Evolutionary conservation across 2,797 vertebrate genomes (phyloP).

Genomic region (Echeneis naucrates): DNA sequence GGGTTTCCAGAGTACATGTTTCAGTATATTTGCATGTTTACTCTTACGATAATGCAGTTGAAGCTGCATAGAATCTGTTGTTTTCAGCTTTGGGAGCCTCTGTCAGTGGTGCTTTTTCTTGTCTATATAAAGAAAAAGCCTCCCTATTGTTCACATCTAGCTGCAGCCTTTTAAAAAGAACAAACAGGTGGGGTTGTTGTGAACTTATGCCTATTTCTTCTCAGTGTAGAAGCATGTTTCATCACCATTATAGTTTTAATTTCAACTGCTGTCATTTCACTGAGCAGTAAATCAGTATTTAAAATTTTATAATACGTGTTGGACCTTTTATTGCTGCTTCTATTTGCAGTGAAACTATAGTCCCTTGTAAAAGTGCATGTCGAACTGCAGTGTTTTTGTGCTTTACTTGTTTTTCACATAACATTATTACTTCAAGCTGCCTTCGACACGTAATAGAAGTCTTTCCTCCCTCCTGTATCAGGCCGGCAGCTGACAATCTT

Average conservation of each 20-base stretch:
- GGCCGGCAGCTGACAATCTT: conserved; percentile 99
- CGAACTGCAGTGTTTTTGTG: conserved; percentile 4
- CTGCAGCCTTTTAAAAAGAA: conserved; percentile 35
- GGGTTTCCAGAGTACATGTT: conserved; percentile 31
- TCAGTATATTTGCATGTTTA: conserved; percentile 37
- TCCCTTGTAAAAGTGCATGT: conserved; percentile 15
- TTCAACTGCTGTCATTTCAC: conserved; percentile 22
- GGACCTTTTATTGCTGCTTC: conserved; percentile 15
- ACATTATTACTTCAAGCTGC: neutral
- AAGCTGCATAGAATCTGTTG: conserved; percentile 33
- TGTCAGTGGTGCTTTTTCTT: conserved; percentile 38
- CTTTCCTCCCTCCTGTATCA: conserved; percentile 61
- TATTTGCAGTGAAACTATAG: neutral
- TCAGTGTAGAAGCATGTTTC: conserved; percentile 36
- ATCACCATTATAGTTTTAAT: conserved; percentile 17
- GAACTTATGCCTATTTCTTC: conserved; percentile 15
- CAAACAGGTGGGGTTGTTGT: conserved; percentile 13
- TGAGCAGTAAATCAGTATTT: conserved; percentile 20
- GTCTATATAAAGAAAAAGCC: conserved; percentile 21
- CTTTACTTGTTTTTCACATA: neutral
- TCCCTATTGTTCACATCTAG: conserved; percentile 17
- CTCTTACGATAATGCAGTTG: conserved; percentile 27
- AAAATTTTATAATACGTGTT: conserved; percentile 12
- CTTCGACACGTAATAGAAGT: neutral
- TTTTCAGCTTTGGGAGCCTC: conserved; percentile 38